Evolutionary conservation across 2,113 vertebrate species (phyloP).

Genomic region (Scomber colias): DNA sequence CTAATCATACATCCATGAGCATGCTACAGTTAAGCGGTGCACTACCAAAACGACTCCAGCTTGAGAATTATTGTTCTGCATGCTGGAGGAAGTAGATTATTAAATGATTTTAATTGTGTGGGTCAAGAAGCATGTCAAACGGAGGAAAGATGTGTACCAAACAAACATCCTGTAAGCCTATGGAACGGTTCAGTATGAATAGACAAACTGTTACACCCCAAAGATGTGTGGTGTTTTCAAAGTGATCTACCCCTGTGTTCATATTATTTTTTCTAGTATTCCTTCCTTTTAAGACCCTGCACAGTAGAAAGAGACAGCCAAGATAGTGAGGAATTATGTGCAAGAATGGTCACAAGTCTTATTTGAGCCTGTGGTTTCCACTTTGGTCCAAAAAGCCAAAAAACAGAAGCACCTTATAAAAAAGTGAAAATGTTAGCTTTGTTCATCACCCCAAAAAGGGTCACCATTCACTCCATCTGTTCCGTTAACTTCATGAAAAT

Average conservation of each 20-base stretch:
- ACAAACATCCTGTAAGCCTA: too few species aligned
- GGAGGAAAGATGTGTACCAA: too few species aligned
- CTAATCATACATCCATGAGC: too few species aligned
- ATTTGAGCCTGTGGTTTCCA: slow-evolving; percentile 5
- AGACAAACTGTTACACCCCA: too few species aligned
- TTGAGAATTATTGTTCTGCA: too few species aligned
- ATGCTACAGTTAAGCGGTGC: too few species aligned
- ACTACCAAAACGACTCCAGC: too few species aligned
- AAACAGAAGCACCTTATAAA: too few species aligned
- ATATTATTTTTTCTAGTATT: not conserved
- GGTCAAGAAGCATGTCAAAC: too few species aligned
- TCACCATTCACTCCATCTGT: not conserved
- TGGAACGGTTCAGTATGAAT: too few species aligned
- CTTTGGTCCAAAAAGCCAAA: slow-evolving; percentile 4
- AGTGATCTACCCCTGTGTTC: not conserved
- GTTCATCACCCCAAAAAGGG: not conserved
- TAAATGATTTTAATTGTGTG: too few species aligned
- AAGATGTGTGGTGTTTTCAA: not conserved
- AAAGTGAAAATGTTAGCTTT: not conserved
- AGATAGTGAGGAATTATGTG: not conserved
- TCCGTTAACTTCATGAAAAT: not conserved
- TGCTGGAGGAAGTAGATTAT: too few species aligned
- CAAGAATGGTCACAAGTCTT: slow-evolving; percentile 34
- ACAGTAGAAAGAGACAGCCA: not conserved
- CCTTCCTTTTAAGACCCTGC: not conserved